Evolutionary conservation across 2,888 invertebrate genomes (phyloP), one percentile per base, ranked within the genome.

Genomic region (Drosophila recens): DNA sequence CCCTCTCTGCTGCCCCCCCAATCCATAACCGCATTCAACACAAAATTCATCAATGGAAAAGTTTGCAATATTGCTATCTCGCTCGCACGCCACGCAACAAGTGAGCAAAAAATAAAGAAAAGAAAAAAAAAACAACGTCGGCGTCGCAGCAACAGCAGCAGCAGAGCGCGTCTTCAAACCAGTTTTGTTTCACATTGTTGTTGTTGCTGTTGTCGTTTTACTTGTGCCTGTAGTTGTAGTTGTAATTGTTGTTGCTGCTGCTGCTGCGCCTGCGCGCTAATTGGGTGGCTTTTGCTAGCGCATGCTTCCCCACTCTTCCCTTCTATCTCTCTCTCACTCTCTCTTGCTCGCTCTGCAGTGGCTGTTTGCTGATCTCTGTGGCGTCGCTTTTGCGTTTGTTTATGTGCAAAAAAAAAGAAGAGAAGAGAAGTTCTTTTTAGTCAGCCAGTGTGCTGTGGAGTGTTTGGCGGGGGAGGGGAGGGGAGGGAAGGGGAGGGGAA

Each of bases 31-130:
- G 49, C 36, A 51, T 72, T 23, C 38, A 48, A 30, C 42, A 58
- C 34, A 61, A 86, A 80, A 87, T 80, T 89, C 84, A 89, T 84
- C 89, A 84, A 84, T 84, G 84, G 89, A 84, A 84, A 84, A 84
- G 81, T 89, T 86, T 89, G 89, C 89, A 86, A 86, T 69, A 49
- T 57, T 38, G 30, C 88, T 52, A 27, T 82, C 87, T 80, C 75
- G 33, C 67, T 88, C 59, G 45, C 54, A 57, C 65, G 68, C 71
- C 72, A 79, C 64, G 72, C 80, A 79, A 75, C 76, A 79, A 79
- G 79, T 79, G 75, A 79, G 75, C 74, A 68, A 65, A 66, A 71
- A 58, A 17, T 27, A 33, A 45, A 43, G 30, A 30, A 11, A 40
- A 27, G 40, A 53, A 33, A n/a, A n/a, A 61, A 58, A 17, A 17